Conservation (phyloP, 2,888 invertebrate genomes). For the Acleris holmiana region DNA sequence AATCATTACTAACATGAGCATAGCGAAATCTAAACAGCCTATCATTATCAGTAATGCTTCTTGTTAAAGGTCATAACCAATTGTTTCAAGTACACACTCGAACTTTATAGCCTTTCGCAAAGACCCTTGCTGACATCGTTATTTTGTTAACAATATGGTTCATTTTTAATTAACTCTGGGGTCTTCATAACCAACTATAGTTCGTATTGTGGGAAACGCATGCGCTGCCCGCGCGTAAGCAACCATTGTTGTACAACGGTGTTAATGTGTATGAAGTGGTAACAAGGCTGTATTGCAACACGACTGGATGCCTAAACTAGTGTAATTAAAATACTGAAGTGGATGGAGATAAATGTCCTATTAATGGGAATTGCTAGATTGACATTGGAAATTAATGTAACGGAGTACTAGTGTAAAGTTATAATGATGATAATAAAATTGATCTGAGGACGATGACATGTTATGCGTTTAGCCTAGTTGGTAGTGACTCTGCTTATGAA, state of each 20-base stretch:
- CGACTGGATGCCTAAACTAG: conserved; percentile 16
- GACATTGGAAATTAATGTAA: too few relatives aligned
- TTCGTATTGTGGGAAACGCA: conserved; percentile 63
- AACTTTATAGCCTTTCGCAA: conserved; percentile 40
- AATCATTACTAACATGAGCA: conserved; percentile 5
- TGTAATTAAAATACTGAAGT: conserved; percentile 8
- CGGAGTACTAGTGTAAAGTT: too few relatives aligned
- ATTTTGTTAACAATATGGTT: too few relatives aligned
- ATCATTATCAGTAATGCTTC: conserved; percentile 40
- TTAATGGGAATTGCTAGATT: background rate
- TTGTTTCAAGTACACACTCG: conserved; percentile 37
- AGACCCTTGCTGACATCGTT: too few relatives aligned
- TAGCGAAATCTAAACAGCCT: conserved; percentile 15
- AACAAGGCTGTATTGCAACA: conserved; percentile 60
- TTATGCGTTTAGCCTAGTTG: too few relatives aligned
- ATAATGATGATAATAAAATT: too few relatives aligned
- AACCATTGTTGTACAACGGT: conserved; percentile 52
- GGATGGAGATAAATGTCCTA: conserved; percentile 1
- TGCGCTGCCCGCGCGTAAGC: conserved; percentile 54
- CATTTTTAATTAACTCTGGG: too few relatives aligned
- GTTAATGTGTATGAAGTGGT: conserved; percentile 51
- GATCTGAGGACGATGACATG: too few relatives aligned
- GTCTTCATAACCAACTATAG: background rate
- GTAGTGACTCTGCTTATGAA: too few relatives aligned
- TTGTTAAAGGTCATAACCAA: conserved; percentile 43